phyloP scores from a whole-genome alignment of 2,113 vertebrate genomes.

The Campylomormyrus numenius region DNA sequence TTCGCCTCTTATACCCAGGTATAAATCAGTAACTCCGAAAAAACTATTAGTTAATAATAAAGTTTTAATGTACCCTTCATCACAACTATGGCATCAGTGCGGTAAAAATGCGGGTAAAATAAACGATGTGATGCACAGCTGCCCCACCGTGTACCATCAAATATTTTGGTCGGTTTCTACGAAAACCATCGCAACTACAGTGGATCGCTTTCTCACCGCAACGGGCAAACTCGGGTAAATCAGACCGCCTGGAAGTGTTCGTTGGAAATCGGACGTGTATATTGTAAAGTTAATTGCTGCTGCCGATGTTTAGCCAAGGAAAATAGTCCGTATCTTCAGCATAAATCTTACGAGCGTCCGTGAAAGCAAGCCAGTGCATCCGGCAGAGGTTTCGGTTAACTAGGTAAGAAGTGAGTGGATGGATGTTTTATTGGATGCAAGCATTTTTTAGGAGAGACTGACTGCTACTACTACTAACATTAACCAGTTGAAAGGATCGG shows the following conservation, averaged over 20 bases:
- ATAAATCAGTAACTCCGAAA: background rate
- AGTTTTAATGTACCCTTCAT: background rate
- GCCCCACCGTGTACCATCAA: background rate
- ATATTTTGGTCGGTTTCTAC: background rate
- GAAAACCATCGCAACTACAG: background rate
- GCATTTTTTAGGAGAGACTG: background rate
- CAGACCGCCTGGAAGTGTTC: background rate
- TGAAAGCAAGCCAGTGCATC: background rate
- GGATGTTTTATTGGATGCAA: background rate
- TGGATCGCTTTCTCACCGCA: background rate
- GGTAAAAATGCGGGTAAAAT: background rate
- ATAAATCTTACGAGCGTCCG: background rate
- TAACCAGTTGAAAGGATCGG: conserved; percentile 16
- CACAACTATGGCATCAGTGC: background rate
- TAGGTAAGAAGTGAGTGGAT: background rate
- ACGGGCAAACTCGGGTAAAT: background rate
- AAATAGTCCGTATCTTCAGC: background rate
- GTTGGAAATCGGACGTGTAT: background rate
- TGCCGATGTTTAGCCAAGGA: background rate
- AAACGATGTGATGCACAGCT: background rate
- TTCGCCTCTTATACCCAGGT: background rate
- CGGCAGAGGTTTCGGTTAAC: background rate
- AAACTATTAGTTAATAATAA: background rate
- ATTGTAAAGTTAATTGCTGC: background rate
- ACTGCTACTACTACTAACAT: background rate